Base-by-base conservation (phyloP, 2,888 invertebrate species). In the Caenorhabditis sinica region DNA sequence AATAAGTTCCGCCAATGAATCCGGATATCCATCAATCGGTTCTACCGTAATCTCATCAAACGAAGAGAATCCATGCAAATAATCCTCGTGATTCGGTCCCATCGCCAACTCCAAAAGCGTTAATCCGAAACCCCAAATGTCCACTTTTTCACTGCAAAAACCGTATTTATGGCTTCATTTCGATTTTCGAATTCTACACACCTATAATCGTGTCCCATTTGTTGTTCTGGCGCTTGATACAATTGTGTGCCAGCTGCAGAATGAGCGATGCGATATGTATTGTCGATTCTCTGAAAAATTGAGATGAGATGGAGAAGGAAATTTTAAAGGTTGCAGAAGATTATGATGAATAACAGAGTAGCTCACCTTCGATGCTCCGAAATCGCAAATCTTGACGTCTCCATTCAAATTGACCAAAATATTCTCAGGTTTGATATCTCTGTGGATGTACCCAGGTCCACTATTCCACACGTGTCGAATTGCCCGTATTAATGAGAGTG, bases 401-500 rank as follows among this genome's bases (percentile, higher is more conserved):
- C 86, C 86, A 13, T 61, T 13, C 5, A 68, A 76, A 36, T 82
- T 79, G 15, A 68, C 49, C 13, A 86, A 43, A 40, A 86, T 79
- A 69, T 86, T 86, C 25, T 77, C 77, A 0, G 83, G 86, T 75
- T 86, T 86, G 49, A 86, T 80, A 71, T 86, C 86, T 23, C 81
- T 49, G 73, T 86, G 86, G 61, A 86, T 75, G 53, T 82, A 83
- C 6, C 83, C 83, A 8, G 83, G 83, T 40, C 82, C 82, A 61
- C 74, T 80, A 36, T 56, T 75, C 74, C 84, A 82, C 4, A 86
- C 63, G 43, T 82, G 69, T 28, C 68, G 60, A 25, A 84, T 51
- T 25, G 73, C 82, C 53, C 77, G 33, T 51, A 83, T 83, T n/a
- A 83, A 17, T 30, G 83, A 77, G 11, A 83, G 28, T 6, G 77